phyloP scores from a whole-genome alignment of 2,888 invertebrate species.

The Drosophila demipolita region DNA sequence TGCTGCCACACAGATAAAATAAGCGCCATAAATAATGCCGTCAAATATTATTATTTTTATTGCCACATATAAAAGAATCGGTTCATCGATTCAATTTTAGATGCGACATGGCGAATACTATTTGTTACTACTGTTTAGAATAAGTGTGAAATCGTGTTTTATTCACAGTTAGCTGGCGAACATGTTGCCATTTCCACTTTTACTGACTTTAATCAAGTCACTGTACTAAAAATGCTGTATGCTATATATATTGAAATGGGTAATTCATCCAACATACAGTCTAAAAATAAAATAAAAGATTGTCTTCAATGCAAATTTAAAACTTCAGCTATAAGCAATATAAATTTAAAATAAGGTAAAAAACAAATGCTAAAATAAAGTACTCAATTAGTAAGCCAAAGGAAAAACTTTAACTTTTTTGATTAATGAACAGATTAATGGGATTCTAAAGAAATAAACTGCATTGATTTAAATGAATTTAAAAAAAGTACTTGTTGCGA shows the following conservation, averaged over 20 bases:
- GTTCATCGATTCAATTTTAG: slow-evolving; percentile 30
- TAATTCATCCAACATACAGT: neutral
- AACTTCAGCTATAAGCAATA: neutral
- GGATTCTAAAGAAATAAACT: neutral
- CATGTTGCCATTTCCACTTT: slow-evolving; percentile 8
- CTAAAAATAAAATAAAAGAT: neutral
- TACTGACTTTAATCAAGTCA: neutral
- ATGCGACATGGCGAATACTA: slow-evolving; percentile 19
- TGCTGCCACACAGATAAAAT: slow-evolving; percentile 36
- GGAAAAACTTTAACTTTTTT: neutral
- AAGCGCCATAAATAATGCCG: slow-evolving; percentile 55
- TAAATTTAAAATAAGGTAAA: neutral
- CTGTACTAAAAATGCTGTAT: neutral
- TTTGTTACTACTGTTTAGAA: slow-evolving; percentile 16
- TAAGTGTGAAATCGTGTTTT: slow-evolving; percentile 25
- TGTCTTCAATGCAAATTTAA: neutral
- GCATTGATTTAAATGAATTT: neutral
- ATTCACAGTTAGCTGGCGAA: slow-evolving; percentile 33
- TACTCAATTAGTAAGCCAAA: neutral
- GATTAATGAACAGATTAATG: neutral
- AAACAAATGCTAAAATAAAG: neutral
- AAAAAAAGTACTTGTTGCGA: neutral
- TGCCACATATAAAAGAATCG: slow-evolving; percentile 35
- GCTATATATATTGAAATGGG: neutral
- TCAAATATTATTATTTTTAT: slow-evolving; percentile 58